Evolutionary conservation across 2,113 vertebrate species (phyloP).

Genomic region (Ptilonorhynchus violaceus): DNA sequence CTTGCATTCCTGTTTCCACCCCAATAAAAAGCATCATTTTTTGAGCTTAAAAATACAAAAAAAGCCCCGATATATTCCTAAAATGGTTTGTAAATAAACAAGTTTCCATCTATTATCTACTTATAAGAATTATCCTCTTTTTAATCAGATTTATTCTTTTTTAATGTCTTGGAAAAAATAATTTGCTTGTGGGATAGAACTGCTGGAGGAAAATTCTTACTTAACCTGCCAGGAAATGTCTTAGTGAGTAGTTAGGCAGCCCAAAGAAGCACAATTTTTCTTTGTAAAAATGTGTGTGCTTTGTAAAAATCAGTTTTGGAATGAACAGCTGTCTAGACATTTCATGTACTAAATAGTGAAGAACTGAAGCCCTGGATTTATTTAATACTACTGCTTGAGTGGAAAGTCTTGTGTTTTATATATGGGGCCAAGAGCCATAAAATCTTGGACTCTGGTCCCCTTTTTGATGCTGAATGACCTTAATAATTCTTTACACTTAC

Average conservation of each 20-base stretch:
- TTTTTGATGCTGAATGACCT: neutral
- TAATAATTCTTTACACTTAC: conserved; percentile 25
- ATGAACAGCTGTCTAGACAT: neutral
- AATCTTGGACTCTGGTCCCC: neutral
- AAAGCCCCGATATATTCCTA: neutral
- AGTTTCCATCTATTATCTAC: neutral
- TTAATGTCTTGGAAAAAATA: neutral
- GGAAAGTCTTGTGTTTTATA: neutral
- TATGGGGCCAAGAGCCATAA: neutral
- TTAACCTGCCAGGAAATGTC: neutral
- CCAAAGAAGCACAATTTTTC: neutral
- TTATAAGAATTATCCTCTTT: neutral
- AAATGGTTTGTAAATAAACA: neutral
- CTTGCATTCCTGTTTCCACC: neutral
- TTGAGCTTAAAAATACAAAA: neutral
- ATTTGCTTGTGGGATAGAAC: neutral
- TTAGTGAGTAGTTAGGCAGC: neutral
- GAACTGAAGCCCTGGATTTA: neutral
- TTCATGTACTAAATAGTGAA: neutral
- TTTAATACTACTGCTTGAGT: neutral
- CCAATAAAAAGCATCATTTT: neutral
- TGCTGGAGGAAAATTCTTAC: neutral
- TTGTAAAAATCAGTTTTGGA: neutral
- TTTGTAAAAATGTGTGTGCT: neutral
- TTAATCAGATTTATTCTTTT: neutral